Evolutionary conservation across 53 echinoderm and acorn worm species (phyloP), one percentile per base, ranked within the genome.

Genomic region (Zoroaster sp.): DNA sequence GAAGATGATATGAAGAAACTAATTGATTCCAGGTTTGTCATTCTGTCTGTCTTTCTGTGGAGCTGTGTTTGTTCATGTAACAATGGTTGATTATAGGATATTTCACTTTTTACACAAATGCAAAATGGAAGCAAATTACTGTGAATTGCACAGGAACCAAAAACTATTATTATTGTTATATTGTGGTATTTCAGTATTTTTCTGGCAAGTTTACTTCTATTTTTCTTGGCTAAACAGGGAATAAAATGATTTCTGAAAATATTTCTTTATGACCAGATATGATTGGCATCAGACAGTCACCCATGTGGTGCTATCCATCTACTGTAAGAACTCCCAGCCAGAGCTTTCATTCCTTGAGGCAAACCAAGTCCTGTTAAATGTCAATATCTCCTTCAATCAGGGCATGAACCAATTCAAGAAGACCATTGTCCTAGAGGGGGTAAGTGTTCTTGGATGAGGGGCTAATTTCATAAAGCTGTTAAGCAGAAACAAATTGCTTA

Each of bases 281-380:
- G 98, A 98, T 73, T 98, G 98, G 98, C 98, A 98, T 87, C 98
- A 98, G 81, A 98, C 98, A 3, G 81, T 87, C 31, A 70, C 73
- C 51, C 44, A 77, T 17, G 98, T 92, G 0, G 92, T 94, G 1
- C 74, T 98, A 33, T 95, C 98, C 3, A 90, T 98, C n/a, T 98
- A 93, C 46, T 98, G 94, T 28, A 98, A 98, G 79, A 89, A 92
- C 28, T 78, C 95, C 1, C 86, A 92, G 23, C 98, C 98, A 42
- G 91, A 92, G 1, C 33, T 69, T 17, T 91, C 95, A 1, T 69
- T 74, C 0, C 40, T 95, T 0, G 69, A 89, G 43, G 94, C 95
- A 35, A 97, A 98, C 81, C 91, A 67, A 5, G 95, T 98, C 31
- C 42, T 75, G 13, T 83, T 95, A 0, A 70, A 88, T 41, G 75